Evolutionary conservation across 2,797 vertebrate species (phyloP).

Genomic region (Potorous gilbertii): DNA sequence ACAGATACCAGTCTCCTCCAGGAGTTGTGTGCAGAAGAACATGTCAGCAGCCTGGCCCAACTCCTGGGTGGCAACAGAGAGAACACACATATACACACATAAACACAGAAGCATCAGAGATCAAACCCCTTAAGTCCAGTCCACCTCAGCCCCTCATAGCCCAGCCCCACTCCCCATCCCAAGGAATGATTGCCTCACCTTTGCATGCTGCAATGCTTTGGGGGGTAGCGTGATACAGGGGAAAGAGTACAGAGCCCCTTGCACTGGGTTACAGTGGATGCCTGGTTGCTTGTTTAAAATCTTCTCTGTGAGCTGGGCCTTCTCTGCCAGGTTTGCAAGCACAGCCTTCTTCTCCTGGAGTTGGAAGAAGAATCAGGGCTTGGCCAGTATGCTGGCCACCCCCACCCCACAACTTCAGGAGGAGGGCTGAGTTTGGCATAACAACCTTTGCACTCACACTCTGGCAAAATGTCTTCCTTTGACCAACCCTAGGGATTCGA

Average conservation of each 20-base stretch:
- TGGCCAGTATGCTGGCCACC: rapidly evolving
- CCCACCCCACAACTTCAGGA: no score
- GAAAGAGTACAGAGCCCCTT: constrained; percentile 96
- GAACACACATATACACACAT: constrained; percentile 60
- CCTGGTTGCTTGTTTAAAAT: constrained; percentile 89
- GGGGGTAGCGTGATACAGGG: constrained; percentile 89
- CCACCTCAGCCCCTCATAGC: rapidly evolving
- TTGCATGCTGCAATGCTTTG: constrained; percentile 87
- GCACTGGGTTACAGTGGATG: constrained; percentile 92
- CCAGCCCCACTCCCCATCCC: neutral
- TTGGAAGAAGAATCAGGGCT: neutral
- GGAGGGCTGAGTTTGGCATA: no score
- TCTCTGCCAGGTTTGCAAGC: constrained; percentile 87
- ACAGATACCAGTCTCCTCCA: no score
- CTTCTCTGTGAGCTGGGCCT: constrained; percentile 89
- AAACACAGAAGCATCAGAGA: neutral
- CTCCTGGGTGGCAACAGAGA: no score
- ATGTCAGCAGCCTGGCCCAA: no score
- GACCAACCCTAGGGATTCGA: no score
- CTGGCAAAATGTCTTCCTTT: no score
- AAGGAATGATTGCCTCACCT: constrained; percentile 75
- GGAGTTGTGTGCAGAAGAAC: no score
- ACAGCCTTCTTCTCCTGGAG: constrained; percentile 88
- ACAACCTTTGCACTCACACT: no score
- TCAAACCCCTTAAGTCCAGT: rapidly evolving